Evolutionary conservation across 2,797 vertebrate species (phyloP).

Genomic region (Onychomys torridus): DNA sequence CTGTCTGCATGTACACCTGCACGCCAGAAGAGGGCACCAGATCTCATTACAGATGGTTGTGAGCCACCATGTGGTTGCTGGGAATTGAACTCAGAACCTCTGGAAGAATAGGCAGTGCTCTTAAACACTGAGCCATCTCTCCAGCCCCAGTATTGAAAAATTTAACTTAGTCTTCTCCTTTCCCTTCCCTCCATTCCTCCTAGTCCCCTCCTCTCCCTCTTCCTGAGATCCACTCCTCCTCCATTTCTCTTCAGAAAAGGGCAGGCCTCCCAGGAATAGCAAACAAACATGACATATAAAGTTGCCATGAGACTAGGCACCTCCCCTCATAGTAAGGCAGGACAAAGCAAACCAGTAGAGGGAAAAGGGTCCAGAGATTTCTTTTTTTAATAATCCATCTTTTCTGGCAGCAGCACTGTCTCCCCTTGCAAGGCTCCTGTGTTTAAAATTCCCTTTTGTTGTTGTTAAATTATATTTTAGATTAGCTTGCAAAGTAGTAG

Average conservation of each 20-base stretch:
- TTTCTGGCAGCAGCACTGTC: not conserved
- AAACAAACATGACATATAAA: not conserved
- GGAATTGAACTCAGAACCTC: too few species aligned
- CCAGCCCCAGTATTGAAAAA: too few species aligned
- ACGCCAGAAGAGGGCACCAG: too few species aligned
- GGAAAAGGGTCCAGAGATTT: not conserved
- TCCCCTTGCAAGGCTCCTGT: not conserved
- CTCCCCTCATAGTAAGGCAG: too few species aligned
- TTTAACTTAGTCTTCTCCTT: not conserved
- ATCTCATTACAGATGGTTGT: too few species aligned
- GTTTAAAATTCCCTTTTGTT: not conserved
- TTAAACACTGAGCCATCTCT: too few species aligned
- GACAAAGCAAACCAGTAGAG: not conserved
- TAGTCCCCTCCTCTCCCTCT: not conserved
- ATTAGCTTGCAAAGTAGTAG: not conserved
- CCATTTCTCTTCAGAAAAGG: not conserved
- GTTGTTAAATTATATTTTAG: not conserved
- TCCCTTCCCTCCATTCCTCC: not conserved
- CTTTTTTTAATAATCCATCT: not conserved
- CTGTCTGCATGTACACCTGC: too few species aligned
- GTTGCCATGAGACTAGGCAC: not conserved
- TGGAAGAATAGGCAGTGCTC: too few species aligned
- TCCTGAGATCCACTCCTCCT: not conserved
- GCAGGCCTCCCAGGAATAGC: not conserved
- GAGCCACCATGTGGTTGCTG: too few species aligned